Conservation (phyloP, 2,113 vertebrate species). For the Perca schrenkii region DNA sequence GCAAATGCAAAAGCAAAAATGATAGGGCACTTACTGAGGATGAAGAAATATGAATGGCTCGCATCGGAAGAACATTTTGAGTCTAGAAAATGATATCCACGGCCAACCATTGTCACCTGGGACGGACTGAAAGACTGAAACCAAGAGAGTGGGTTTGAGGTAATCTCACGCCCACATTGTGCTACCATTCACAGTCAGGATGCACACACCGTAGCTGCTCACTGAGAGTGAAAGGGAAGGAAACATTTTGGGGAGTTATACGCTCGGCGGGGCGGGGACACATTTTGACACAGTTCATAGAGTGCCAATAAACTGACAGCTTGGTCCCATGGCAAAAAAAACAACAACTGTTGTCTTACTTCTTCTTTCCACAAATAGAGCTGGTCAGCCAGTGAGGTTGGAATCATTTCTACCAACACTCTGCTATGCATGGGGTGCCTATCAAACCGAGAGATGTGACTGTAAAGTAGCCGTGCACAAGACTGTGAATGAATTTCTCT, state of each 20-base stretch:
- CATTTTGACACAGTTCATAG: neutral
- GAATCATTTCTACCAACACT: neutral
- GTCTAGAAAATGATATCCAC: neutral
- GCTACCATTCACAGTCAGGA: neutral
- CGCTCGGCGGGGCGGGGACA: slow-evolving; percentile 33
- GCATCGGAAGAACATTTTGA: neutral
- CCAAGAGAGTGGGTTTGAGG: neutral
- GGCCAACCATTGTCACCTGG: slow-evolving; percentile 16
- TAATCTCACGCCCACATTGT: neutral
- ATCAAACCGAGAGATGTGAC: neutral
- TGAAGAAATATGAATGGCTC: neutral
- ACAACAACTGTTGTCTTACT: slow-evolving; percentile 4
- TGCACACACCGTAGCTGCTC: neutral
- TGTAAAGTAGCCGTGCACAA: neutral
- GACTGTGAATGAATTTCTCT: neutral
- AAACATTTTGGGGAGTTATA: slow-evolving; percentile 9
- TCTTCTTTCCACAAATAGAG: slow-evolving; percentile 61
- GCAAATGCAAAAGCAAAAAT: neutral
- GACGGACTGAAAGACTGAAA: slow-evolving; percentile 16
- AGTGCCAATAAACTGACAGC: neutral
- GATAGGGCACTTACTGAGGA: slow-evolving; percentile 37
- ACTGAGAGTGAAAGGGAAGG: slow-evolving; percentile 8
- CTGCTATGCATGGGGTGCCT: neutral
- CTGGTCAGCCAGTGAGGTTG: neutral
- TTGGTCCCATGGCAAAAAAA: too few species aligned